Conservation (phyloP, 2,797 vertebrate genomes). For the Mormyrus proboscirostris region DNA sequence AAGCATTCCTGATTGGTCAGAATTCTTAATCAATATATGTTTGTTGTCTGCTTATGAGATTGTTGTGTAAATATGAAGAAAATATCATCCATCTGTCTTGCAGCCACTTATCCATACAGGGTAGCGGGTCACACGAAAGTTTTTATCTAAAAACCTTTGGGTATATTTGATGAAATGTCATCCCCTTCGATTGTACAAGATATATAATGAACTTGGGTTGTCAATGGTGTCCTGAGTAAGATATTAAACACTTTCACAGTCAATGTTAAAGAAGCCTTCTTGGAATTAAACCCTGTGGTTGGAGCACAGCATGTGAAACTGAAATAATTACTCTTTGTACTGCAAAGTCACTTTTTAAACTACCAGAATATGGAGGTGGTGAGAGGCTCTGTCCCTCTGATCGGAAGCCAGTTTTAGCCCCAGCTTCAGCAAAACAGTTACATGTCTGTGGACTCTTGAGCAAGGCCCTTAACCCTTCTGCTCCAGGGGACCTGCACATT, state of each 20-base stretch:
- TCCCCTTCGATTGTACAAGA: not conserved
- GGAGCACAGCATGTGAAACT: not conserved
- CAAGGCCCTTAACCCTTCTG: too few species aligned
- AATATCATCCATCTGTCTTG: not conserved
- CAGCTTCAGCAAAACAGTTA: too few species aligned
- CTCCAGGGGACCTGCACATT: too few species aligned
- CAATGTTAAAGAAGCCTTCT: not conserved
- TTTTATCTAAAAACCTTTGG: not conserved
- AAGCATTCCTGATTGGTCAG: constrained; percentile 3
- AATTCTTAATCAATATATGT: not conserved
- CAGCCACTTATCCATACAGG: not conserved
- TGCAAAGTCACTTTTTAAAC: not conserved
- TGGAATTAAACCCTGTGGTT: not conserved
- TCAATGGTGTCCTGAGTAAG: not conserved
- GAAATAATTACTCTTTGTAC: not conserved
- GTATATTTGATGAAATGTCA: not conserved
- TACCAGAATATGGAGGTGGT: not conserved
- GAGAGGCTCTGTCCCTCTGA: too few species aligned
- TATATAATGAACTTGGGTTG: not conserved
- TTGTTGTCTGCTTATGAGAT: not conserved
- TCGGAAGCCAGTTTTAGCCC: too few species aligned
- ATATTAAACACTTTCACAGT: constrained; percentile 9
- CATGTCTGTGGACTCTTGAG: too few species aligned
- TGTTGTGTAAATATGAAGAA: not conserved
- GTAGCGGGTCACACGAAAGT: not conserved